These are phyloP conservation scores for Pheucticus melanocephalus DNA, from an alignment of 2,113 vertebrate species.

Conservation along the genomic window DNA sequence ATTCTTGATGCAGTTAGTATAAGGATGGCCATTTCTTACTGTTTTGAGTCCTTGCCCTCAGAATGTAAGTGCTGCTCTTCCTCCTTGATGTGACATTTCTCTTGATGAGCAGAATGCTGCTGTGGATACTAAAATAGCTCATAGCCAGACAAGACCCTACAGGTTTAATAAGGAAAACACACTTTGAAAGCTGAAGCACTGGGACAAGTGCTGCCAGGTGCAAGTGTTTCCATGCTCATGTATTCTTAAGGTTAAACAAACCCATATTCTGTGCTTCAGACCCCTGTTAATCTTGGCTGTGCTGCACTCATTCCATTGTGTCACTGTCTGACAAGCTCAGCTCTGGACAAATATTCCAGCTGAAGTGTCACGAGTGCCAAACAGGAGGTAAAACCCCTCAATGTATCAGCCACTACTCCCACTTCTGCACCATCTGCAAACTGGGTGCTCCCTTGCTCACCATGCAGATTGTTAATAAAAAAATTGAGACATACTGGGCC, in stretches of 20 bases:
- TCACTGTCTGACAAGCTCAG: neutral
- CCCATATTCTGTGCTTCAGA: neutral
- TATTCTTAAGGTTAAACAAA: neutral
- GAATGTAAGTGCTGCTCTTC: neutral
- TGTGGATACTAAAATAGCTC: neutral
- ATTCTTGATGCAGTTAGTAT: neutral
- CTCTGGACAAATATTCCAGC: neutral
- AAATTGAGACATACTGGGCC: rapidly evolving
- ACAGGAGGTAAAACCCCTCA: neutral
- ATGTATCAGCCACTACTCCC: neutral
- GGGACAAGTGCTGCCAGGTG: neutral
- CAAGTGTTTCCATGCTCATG: neutral
- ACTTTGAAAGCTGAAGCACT: neutral
- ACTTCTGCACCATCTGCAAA: neutral
- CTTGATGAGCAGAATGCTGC: neutral
- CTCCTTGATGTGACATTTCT: neutral
- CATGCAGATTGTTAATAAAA: neutral
- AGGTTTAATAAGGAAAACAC: neutral
- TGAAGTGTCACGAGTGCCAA: neutral
- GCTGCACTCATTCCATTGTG: neutral
- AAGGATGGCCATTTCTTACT: neutral
- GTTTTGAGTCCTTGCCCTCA: neutral
- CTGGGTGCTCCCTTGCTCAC: neutral
- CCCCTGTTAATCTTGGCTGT: neutral
- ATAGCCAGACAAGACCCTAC: neutral